phyloP scores from a whole-genome alignment of 1,140 invertebrate species.

The Drosophila sechellia region DNA sequence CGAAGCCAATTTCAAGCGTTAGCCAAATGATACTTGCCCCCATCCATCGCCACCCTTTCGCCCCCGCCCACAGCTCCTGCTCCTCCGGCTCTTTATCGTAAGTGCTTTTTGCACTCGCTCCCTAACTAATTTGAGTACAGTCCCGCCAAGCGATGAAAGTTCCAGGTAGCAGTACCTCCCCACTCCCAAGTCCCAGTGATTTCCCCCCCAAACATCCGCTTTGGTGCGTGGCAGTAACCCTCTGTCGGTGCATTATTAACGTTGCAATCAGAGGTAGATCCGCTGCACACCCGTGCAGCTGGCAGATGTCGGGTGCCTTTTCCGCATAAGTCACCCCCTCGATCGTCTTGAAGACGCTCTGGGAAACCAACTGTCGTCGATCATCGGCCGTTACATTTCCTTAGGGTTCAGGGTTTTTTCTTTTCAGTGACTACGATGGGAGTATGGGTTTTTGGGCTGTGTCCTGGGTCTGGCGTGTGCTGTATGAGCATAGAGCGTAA shows the following conservation, averaged over 20 bases:
- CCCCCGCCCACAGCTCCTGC: too few species aligned
- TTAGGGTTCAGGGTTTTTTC: conserved; percentile 2
- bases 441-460: conserved; percentile 4
- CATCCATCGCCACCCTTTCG: too few species aligned
- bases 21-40: conserved; percentile 67
- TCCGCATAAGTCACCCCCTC: conserved; percentile 62
- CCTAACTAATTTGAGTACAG: conserved; percentile 35
- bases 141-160: conserved; percentile 10
- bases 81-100: conserved; percentile 33
- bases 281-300: conserved; percentile 38
- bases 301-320: conserved; percentile 52
- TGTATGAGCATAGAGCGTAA: conserved; percentile 42
- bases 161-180: not conserved
- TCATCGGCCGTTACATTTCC: conserved; percentile 58
- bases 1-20: conserved; percentile 80
- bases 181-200: conserved; percentile 50
- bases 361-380: conserved; percentile 76
- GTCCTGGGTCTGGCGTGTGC: conserved; percentile 50
- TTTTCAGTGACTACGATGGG: not conserved
- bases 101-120: conserved; percentile 60
- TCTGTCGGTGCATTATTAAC: conserved; percentile 53
- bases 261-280: conserved; percentile 64
- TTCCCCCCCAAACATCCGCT: conserved; percentile 49
- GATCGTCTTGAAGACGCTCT: conserved; percentile 78
- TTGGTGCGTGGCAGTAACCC: conserved; percentile 69